Evolutionary conservation across 2,888 invertebrate species (phyloP).

Genomic region (Lasioglossum zephyrum): DNA sequence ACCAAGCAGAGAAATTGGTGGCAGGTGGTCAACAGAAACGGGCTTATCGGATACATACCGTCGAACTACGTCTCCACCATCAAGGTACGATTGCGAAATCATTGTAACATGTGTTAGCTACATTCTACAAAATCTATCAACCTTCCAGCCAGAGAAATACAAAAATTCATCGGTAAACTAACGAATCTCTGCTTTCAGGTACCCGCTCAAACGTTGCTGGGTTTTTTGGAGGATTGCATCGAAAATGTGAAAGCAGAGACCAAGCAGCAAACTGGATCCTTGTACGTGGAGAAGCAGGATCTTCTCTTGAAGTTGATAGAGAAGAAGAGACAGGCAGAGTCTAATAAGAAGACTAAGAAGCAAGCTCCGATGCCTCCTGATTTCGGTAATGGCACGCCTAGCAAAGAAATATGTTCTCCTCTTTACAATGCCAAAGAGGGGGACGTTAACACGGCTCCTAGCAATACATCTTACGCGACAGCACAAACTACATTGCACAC

Average conservation of each 20-base stretch:
- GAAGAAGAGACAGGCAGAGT: constrained; percentile 88
- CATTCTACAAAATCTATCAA: neutral
- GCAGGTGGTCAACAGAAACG: constrained; percentile 93
- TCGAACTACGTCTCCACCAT: constrained; percentile 93
- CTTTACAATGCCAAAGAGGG: constrained; percentile 66
- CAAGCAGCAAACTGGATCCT: constrained; percentile 83
- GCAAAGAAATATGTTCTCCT: constrained; percentile 70
- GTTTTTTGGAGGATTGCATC: constrained; percentile 90
- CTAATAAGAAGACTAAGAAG: constrained; percentile 79
- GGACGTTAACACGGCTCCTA: constrained; percentile 66
- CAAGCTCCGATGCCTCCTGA: constrained; percentile 82
- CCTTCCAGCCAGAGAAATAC: constrained; percentile 24
- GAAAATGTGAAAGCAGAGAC: constrained; percentile 84
- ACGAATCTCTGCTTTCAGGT: constrained; percentile 84
- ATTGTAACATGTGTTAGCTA: neutral
- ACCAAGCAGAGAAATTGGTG: constrained; percentile 94
- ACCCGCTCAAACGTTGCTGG: constrained; percentile 89
- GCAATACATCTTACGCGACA: constrained; percentile 72
- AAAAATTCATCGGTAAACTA: neutral
- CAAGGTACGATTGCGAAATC: constrained; percentile 87
- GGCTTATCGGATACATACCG: constrained; percentile 93
- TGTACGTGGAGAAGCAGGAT: constrained; percentile 87
- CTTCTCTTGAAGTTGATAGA: constrained; percentile 88
- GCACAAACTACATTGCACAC: constrained; percentile 67
- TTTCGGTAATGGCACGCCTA: constrained; percentile 77